Evolutionary conservation across 2,797 vertebrate genomes (phyloP).

Genomic region (Anas flavirostris): DNA sequence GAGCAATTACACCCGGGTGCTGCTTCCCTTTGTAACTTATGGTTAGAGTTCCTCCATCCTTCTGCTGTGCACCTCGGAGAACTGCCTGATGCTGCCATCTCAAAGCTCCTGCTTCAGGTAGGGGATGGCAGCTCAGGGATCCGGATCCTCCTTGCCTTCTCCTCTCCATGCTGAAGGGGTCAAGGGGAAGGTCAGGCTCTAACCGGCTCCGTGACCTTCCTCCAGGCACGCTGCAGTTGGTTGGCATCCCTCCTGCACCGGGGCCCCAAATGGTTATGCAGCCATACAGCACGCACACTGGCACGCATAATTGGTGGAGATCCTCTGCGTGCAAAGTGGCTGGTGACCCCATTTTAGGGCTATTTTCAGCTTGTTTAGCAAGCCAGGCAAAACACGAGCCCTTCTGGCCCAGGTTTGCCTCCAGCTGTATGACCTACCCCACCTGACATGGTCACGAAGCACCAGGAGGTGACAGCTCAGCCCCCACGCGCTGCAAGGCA

Average conservation of each 20-base stretch:
- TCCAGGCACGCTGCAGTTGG: background rate
- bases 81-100: background rate
- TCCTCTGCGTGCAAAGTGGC: background rate
- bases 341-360: slow-evolving; percentile 3
- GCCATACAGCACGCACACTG: background rate
- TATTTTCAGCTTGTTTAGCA: background rate
- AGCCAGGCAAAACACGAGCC: background rate
- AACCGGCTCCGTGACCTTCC: background rate
- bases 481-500: background rate
- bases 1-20: background rate
- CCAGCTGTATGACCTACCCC: background rate
- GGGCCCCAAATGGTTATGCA: background rate
- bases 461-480: background rate
- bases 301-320: background rate
- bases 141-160: background rate
- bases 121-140: rapidly evolving
- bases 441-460: rapidly evolving
- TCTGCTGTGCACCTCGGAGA: background rate
- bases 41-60: background rate
- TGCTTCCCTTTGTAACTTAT: background rate
- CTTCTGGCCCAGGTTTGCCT: background rate
- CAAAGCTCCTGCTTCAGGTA: background rate
- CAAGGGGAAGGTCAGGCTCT: background rate
- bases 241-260: background rate
- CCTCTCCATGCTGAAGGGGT: background rate